A percentile compares a stretch with the other conserved stretches of the same genome.
Conservation (phyloP, 2,797 vertebrate species). For the Denticeps clupeoides region DNA sequence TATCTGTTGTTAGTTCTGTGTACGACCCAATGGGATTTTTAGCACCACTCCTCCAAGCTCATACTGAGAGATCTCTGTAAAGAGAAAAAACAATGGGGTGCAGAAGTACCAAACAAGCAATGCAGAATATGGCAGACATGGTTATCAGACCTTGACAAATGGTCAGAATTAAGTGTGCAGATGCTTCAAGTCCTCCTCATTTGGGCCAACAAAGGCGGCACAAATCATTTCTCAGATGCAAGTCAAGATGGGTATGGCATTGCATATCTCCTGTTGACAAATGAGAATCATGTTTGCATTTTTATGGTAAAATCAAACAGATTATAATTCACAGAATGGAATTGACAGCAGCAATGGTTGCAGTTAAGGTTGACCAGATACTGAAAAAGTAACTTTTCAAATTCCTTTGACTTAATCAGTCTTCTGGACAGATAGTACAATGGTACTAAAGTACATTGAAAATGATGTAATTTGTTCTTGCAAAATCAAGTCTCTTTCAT, state of each 20-base stretch:
- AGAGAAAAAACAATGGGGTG: constrained; percentile 3
- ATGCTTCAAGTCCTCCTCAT: neutral
- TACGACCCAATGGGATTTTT: constrained; percentile 17
- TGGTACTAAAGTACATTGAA: constrained; percentile 39
- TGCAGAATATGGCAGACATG: neutral
- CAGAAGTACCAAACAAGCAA: constrained; percentile 2
- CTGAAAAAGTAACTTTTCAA: neutral
- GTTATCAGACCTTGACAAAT: neutral
- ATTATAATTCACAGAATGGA: no score
- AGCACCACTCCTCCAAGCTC: constrained; percentile 12
- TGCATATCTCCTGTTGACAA: no score
- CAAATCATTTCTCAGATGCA: neutral
- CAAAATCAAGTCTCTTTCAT: constrained; percentile 9
- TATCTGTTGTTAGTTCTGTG: constrained; percentile 12
- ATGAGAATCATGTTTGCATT: no score
- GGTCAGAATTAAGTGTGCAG: no score
- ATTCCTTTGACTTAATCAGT: neutral
- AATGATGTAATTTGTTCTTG: constrained; percentile 3
- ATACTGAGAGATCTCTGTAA: constrained; percentile 10
- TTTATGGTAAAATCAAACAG: no score
- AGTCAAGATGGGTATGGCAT: neutral
- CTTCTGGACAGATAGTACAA: constrained; percentile 2
- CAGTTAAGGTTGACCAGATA: no score
- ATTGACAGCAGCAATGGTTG: no score
- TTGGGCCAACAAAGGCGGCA: no score